These are phyloP conservation scores for Polylopha cassiicola DNA, from an alignment of 2,888 invertebrate species.

Conservation along the genomic window DNA sequence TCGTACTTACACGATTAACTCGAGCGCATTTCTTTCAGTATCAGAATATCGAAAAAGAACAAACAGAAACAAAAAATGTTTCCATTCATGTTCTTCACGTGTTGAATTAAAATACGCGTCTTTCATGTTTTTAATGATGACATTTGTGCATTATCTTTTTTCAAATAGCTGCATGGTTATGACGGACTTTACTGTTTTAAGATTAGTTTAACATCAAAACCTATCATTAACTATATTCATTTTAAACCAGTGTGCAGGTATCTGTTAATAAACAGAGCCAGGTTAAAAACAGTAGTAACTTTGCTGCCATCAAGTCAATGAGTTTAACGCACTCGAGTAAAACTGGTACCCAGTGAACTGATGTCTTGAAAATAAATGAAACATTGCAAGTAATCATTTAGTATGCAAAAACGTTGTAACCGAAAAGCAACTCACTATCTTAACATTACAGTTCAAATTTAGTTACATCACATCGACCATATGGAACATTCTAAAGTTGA, in stretches of 20 bases:
- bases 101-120: too few species aligned
- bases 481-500: background rate
- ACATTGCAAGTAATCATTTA: slow-evolving; percentile 39
- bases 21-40: too few species aligned
- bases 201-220: slow-evolving; percentile 1
- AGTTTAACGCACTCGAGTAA: slow-evolving; percentile 43
- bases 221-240: slow-evolving; percentile 2
- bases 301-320: slow-evolving; percentile 22
- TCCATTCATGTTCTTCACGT: too few species aligned
- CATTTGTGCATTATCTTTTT: too few species aligned
- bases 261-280: slow-evolving; percentile 7
- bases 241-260: slow-evolving; percentile 5
- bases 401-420: slow-evolving; percentile 18
- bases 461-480: background rate
- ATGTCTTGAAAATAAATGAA: slow-evolving; percentile 23
- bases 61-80: too few species aligned
- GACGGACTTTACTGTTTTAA: too few species aligned
- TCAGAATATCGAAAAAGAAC: too few species aligned
- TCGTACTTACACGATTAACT: too few species aligned
- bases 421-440: slow-evolving; percentile 13
- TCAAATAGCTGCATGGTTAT: too few species aligned
- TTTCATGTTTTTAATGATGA: too few species aligned
- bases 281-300: slow-evolving; percentile 21
- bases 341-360: slow-evolving; percentile 43
- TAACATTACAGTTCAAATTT: slow-evolving; percentile 15